phyloP scores from a whole-genome alignment of 2,888 invertebrate genomes.

The Sipunculus nudus region DNA sequence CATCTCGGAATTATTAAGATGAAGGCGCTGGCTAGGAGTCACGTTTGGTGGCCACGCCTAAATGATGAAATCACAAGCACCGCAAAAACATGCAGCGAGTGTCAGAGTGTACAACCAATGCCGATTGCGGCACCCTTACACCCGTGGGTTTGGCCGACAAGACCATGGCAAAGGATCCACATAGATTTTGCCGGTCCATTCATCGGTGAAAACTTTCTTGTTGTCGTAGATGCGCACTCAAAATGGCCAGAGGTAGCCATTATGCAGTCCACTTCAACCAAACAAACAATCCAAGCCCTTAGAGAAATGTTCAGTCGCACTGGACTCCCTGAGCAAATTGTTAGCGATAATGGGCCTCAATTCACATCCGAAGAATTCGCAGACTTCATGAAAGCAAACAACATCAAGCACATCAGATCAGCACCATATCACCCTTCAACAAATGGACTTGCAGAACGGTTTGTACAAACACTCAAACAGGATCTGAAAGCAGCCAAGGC shows the following conservation, averaged over 20 bases:
- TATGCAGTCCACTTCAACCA: slow-evolving; percentile 1
- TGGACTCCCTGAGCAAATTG: slow-evolving; percentile 7
- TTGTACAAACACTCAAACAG: background rate
- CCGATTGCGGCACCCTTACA: slow-evolving; percentile 1
- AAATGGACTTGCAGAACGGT: slow-evolving; percentile 1
- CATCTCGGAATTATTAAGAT: background rate
- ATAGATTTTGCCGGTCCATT: slow-evolving; percentile 7
- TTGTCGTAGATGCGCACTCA: background rate
- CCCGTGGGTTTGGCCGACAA: background rate
- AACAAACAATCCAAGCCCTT: background rate
- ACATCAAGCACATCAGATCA: background rate
- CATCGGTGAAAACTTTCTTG: background rate
- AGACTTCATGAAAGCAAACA: slow-evolving; percentile 4
- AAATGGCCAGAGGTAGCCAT: slow-evolving; percentile 3
- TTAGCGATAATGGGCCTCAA: slow-evolving; percentile 15
- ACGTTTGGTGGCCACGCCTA: slow-evolving; percentile 3
- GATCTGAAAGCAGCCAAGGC: too few species aligned
- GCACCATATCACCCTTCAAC: slow-evolving; percentile 10
- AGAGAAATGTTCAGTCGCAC: background rate
- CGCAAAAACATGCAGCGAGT: background rate
- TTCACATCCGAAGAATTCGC: slow-evolving; percentile 6
- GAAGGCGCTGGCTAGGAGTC: background rate
- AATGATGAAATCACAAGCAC: background rate
- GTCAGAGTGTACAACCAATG: background rate
- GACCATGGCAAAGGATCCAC: slow-evolving; percentile 9